Base-by-base conservation (phyloP, 2,888 invertebrate species). In the Bombylius major region DNA sequence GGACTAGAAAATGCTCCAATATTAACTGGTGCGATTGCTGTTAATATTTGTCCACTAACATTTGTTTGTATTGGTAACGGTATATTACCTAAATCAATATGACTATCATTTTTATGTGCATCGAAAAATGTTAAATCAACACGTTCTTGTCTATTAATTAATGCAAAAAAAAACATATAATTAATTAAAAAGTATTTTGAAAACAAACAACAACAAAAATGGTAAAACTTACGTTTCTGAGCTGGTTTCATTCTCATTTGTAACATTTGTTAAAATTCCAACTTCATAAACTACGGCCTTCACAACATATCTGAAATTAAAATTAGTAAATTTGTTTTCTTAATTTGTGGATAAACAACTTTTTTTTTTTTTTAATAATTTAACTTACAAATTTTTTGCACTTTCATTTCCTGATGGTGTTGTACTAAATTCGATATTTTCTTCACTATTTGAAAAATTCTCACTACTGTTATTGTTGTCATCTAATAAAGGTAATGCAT, bases 251-350 rank as follows among this genome's bases (percentile, higher is more conserved):
- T 76, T 76, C 58, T 72, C 75, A 42, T 65, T 63, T 4, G 71
- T 72, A 1, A 75, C 75, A 58, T 81, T 79, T 5, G 81, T 79
- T 39, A 81, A 69, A 60, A 81, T 78, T 56, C 81, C 81, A 61
- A 81, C 76, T 71, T 81, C 81, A 61, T 81, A 81, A 45, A 80
- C 78, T 6, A 80, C 73, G 0, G 79, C 79, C 63, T 76, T 78
- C 56, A 81, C 77, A 13, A 81, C 76, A 60, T 79, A 80, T 59
- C 80, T 81, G 58, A 34, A 60, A 14, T 11, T 42, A 4, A 42
- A 42, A 42, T 42, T 42, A 11, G 8, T 4, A 42, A 42, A 42
- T 42, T 42, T 11, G 1, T 42, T 42, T 42, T 11, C 12, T 42
- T 42, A 11, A 23, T 42, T 42, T 36, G 6, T 36, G 23, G 23